Evolutionary conservation across 2,888 invertebrate genomes (phyloP).

Genomic region (Sesamia inferens): DNA sequence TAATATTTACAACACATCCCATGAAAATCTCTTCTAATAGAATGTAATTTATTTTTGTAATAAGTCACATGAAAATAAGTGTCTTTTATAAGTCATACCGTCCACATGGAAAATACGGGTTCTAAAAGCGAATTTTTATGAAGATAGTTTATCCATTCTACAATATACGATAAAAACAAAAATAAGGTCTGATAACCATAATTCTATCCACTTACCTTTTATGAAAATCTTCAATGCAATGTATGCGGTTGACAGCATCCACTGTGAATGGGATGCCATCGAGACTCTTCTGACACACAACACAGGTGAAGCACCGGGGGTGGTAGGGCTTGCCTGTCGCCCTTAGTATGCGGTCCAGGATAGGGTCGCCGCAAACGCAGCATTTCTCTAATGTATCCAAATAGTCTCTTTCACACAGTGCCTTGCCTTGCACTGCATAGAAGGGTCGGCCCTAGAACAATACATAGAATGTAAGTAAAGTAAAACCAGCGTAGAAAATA

Average conservation of each 20-base stretch:
- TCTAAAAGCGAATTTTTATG: neutral
- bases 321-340: constrained; percentile 99
- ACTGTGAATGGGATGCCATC: constrained; percentile 99
- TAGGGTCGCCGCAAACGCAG: constrained; percentile 98
- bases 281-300: constrained; percentile 97
- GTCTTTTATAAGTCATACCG: neutral
- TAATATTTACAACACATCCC: neutral
- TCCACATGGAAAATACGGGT: neutral
- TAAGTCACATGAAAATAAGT: neutral
- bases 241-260: constrained; percentile 98
- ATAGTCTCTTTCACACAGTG: constrained; percentile 99
- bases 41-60: neutral
- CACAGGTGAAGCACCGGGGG: constrained; percentile 98
- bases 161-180: neutral
- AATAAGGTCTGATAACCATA: neutral
- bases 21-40: neutral
- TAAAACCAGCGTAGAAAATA: neutral
- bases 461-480: neutral
- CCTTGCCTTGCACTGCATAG: constrained; percentile 97
- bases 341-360: constrained; percentile 97
- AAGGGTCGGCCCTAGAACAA: constrained; percentile 96
- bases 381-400: constrained; percentile 99
- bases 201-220: constrained; percentile 92
- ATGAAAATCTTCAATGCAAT: constrained; percentile 99
- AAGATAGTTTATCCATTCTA: too few species aligned